Evolutionary conservation across 2,797 vertebrate genomes (phyloP).

Genomic region (Pithecia hirsuta): DNA sequence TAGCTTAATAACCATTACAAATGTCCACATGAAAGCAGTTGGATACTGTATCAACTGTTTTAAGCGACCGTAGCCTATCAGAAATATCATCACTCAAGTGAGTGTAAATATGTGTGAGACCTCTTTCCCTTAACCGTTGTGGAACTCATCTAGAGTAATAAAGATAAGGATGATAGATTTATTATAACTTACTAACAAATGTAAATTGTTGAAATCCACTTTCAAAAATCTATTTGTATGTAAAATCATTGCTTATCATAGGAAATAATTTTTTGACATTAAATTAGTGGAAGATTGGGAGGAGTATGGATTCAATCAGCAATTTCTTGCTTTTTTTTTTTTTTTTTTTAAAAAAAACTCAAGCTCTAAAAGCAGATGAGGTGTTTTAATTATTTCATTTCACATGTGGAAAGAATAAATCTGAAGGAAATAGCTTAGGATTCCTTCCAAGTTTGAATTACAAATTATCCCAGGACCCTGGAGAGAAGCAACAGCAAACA

Average conservation of each 20-base stretch:
- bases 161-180: conserved; percentile 75
- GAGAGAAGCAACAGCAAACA: conserved; percentile 84
- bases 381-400: conserved; percentile 87
- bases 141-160: conserved; percentile 75
- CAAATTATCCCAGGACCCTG: conserved; percentile 83
- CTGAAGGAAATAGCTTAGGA: conserved; percentile 85
- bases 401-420: conserved; percentile 88
- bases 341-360: background rate
- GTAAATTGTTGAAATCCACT: conserved; percentile 79
- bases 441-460: conserved; percentile 87
- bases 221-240: conserved; percentile 72
- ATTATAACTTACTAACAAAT: conserved; percentile 79
- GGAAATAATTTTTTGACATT: conserved; percentile 78
- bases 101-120: conserved; percentile 75
- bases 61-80: background rate
- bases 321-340: conserved; percentile 76
- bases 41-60: background rate
- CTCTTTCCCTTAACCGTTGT: conserved; percentile 78
- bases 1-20: conserved; percentile 7
- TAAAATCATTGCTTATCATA: conserved; percentile 64
- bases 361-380: conserved; percentile 86
- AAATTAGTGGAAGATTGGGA: conserved; percentile 79
- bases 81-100: conserved; percentile 69
- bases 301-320: conserved; percentile 86
- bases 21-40: background rate